These are phyloP conservation scores for Tigriopus japonicus DNA, from an alignment of 1,140 invertebrate genomes.

Conservation along the genomic window DNA sequence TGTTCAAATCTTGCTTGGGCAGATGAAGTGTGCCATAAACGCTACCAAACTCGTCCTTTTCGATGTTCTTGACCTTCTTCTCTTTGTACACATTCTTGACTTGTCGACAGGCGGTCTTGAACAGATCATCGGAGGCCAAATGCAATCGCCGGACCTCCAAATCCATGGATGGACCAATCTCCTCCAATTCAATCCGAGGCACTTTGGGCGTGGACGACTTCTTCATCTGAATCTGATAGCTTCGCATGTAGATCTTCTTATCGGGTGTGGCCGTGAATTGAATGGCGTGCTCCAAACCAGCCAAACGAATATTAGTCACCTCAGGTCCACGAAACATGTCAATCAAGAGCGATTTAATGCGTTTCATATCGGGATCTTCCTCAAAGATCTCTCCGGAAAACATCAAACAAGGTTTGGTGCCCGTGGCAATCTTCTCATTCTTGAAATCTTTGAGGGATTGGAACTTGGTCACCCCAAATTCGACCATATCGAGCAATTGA, in stretches of 20 bases:
- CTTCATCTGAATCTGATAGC: conserved; percentile 70
- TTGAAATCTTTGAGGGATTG: conserved; percentile 56
- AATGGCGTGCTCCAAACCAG: conserved; percentile 80
- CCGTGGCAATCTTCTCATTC: conserved; percentile 51
- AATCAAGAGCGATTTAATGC: conserved; percentile 71
- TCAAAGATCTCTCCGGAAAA: conserved; percentile 79
- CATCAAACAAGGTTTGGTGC: conserved; percentile 73
- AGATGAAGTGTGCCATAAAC: conserved; percentile 80
- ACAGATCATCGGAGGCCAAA: conserved; percentile 71
- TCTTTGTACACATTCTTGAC: conserved; percentile 27
- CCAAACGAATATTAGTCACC: conserved; percentile 54
- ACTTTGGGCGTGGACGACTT: conserved; percentile 60
- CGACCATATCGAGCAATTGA: conserved; percentile 83
- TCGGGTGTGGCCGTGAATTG: conserved; percentile 61
- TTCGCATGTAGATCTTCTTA: conserved; percentile 55
- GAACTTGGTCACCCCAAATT: conserved; percentile 71
- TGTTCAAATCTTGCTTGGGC: conserved; percentile 62
- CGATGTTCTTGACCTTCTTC: conserved; percentile 77
- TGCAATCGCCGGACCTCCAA: conserved; percentile 62
- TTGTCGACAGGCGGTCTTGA: conserved; percentile 54
- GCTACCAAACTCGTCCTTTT: conserved; percentile 61
- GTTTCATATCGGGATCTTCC: conserved; percentile 43
- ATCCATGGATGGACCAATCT: conserved; percentile 81
- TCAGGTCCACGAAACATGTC: conserved; percentile 84
- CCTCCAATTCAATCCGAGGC: conserved; percentile 73